Conservation (phyloP, 1,140 invertebrate species). For the Achatina immaculata region DNA sequence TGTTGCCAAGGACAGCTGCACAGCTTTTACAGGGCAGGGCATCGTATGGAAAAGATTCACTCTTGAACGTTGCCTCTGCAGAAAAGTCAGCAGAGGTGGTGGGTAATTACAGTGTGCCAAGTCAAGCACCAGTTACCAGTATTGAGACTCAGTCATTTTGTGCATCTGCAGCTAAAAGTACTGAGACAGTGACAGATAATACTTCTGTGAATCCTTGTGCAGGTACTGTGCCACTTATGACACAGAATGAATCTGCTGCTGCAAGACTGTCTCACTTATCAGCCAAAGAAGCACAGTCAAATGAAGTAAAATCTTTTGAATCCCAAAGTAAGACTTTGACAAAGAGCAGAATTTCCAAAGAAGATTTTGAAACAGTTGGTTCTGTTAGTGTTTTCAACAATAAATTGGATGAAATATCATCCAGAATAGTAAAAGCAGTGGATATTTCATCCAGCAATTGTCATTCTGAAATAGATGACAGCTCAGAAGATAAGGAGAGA, state of each 20-base stretch:
- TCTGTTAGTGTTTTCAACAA: neutral
- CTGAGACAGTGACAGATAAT: no score
- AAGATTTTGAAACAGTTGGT: constrained; percentile 20
- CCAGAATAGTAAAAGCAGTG: neutral
- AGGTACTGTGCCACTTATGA: neutral
- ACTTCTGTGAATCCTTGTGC: no score
- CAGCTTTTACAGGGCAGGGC: neutral
- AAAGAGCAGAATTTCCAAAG: constrained; percentile 20
- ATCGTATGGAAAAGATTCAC: neutral
- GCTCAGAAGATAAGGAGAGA: neutral
- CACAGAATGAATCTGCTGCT: neutral
- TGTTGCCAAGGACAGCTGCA: neutral
- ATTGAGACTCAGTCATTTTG: neutral
- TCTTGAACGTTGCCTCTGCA: neutral
- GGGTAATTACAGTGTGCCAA: neutral
- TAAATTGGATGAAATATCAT: neutral
- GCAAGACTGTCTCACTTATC: neutral
- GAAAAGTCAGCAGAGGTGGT: neutral
- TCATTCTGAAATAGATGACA: neutral
- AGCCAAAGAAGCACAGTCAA: neutral
- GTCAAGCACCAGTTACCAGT: no score
- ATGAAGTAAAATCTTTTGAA: neutral
- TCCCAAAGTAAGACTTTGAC: neutral
- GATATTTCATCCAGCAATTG: neutral
- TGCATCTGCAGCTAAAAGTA: neutral